These are phyloP conservation scores for Halictus rubicundus DNA, from an alignment of 1,140 invertebrate genomes.

Conservation along the genomic window DNA sequence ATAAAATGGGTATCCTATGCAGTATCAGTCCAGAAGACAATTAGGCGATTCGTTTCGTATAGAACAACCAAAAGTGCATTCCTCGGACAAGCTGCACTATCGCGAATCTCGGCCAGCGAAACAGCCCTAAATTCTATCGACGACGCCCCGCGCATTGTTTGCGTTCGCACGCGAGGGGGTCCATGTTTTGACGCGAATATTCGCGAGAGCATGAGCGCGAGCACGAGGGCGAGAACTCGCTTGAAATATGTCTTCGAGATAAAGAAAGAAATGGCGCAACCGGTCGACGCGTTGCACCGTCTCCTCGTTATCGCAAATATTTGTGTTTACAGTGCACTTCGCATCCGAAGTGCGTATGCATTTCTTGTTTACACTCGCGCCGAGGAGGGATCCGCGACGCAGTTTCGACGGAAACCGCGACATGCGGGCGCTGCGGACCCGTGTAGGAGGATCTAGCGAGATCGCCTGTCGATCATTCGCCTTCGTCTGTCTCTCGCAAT, in stretches of 20 bases:
- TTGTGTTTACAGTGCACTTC: slow-evolving; percentile 13
- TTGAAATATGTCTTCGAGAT: neutral
- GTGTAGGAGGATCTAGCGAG: no score
- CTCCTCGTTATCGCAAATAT: slow-evolving; percentile 18
- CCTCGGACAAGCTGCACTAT: no score
- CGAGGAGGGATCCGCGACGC: neutral
- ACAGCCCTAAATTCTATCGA: no score
- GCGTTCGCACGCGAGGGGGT: neutral
- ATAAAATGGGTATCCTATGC: no score
- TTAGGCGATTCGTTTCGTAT: no score
- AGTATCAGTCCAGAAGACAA: no score
- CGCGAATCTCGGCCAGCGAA: no score
- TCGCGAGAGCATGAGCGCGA: neutral
- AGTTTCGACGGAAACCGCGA: neutral
- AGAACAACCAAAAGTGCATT: no score
- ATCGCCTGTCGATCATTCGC: no score
- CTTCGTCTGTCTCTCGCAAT: no score
- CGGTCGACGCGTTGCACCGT: neutral
- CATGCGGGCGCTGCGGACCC: no score
- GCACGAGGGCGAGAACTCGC: neutral
- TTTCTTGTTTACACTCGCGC: neutral
- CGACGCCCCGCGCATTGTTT: no score
- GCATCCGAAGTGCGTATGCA: neutral
- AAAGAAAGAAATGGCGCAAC: slow-evolving; percentile 14
- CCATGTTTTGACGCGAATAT: neutral